These are phyloP conservation scores for Drosophila greeni DNA, from an alignment of 2,888 invertebrate genomes.

Conservation along the genomic window DNA sequence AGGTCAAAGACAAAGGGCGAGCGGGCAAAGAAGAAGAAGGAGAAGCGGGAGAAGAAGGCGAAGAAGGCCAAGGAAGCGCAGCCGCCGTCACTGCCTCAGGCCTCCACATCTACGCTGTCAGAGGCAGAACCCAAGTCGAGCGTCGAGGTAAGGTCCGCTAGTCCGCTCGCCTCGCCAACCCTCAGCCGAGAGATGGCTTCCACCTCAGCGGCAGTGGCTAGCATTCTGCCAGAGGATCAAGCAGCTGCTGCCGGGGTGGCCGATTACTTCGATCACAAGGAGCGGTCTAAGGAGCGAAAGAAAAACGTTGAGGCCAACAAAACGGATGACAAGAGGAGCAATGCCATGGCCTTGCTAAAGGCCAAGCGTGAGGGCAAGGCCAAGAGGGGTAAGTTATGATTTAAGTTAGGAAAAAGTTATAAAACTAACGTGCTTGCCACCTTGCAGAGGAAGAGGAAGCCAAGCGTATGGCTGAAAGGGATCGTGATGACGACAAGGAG, in stretches of 20 bases:
- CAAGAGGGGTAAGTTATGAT: conserved; percentile 81
- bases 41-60: conserved; percentile 63
- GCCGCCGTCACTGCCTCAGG: conserved; percentile 31
- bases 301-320: conserved; percentile 93
- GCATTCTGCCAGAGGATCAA: conserved; percentile 51
- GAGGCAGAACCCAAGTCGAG: conserved; percentile 37
- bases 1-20: conserved; percentile 78
- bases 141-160: conserved; percentile 41
- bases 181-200: conserved; percentile 49
- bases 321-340: conserved; percentile 91
- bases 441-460: conserved; percentile 82
- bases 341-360: conserved; percentile 94
- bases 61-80: conserved; percentile 44
- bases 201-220: conserved; percentile 51
- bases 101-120: conserved; percentile 3
- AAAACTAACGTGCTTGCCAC: background rate
- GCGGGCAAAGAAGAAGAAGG: conserved; percentile 80
- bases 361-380: conserved; percentile 94
- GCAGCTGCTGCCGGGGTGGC: conserved; percentile 46
- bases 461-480: conserved; percentile 81
- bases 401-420: accelerated
- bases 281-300: conserved; percentile 89
- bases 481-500: conserved; percentile 81
- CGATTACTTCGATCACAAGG: conserved; percentile 84
- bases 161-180: conserved; percentile 51